Evolutionary conservation across 2,113 vertebrate genomes (phyloP).

Genomic region (Rynchops niger): DNA sequence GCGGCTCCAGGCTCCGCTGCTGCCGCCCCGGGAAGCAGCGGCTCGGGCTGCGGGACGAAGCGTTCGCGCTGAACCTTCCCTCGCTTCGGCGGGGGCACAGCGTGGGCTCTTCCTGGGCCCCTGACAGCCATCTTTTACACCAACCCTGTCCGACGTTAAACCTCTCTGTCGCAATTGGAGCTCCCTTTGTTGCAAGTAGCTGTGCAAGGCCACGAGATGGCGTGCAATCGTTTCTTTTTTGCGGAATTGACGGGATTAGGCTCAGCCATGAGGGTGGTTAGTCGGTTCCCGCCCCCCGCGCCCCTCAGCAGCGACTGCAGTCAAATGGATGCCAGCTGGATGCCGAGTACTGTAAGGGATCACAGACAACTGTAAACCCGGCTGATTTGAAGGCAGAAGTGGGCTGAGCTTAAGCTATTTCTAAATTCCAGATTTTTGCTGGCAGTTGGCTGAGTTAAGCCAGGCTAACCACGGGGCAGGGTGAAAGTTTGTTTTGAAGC

Average conservation of each 20-base stretch:
- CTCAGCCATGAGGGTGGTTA: background rate
- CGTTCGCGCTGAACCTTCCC: rapidly evolving
- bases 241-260: rapidly evolving
- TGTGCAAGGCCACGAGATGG: conserved; percentile 9
- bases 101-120: background rate
- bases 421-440: background rate
- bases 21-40: background rate
- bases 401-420: background rate
- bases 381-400: background rate
- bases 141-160: background rate
- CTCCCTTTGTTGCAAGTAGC: background rate
- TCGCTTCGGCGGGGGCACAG: rapidly evolving
- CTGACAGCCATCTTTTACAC: background rate
- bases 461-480: background rate
- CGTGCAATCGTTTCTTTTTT: background rate
- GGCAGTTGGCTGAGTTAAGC: background rate
- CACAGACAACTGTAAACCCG: background rate
- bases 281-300: background rate
- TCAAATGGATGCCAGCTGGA: background rate
- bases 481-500: background rate
- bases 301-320: background rate
- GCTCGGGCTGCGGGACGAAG: background rate
- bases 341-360: background rate
- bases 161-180: rapidly evolving
- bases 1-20: background rate